Percentiles rank a stretch among this genome's conserved stretches.
These are phyloP conservation scores for Erinaceus europaeus DNA, from an alignment of 2,113 vertebrate species.

Conservation along the genomic window DNA sequence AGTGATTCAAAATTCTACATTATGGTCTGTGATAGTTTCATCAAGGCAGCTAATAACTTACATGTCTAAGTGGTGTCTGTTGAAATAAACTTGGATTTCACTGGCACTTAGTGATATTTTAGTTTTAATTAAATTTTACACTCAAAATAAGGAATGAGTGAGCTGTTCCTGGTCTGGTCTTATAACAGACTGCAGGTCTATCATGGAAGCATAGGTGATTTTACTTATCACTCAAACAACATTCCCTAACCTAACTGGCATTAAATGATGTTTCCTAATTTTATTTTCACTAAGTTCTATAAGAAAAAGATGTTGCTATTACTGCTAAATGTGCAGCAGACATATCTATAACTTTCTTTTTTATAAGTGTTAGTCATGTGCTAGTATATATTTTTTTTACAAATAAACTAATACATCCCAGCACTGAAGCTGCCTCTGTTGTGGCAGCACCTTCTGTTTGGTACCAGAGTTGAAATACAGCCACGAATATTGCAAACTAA, in stretches of 20 bases:
- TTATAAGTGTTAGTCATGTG: slow-evolving; percentile 36
- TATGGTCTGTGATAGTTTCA: neutral
- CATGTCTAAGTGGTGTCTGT: slow-evolving; percentile 29
- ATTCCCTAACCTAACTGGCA: neutral
- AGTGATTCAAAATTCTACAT: slow-evolving; percentile 11
- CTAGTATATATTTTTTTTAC: slow-evolving; percentile 13
- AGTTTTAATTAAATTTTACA: slow-evolving; percentile 73
- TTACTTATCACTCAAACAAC: neutral
- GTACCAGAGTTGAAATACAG: too few species aligned
- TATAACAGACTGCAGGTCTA: neutral
- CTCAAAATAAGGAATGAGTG: slow-evolving; percentile 55
- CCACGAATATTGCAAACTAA: too few species aligned
- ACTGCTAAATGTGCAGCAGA: slow-evolving; percentile 13
- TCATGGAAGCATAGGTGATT: neutral
- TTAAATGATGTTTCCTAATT: slow-evolving; percentile 25
- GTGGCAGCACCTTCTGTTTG: too few species aligned
- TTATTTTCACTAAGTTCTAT: slow-evolving; percentile 37
- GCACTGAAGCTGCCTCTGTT: too few species aligned
- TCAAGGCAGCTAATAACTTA: slow-evolving; percentile 51
- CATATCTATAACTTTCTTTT: neutral
- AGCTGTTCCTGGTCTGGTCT: slow-evolving; percentile 8
- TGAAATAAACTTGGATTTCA: slow-evolving; percentile 55
- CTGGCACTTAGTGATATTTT: slow-evolving; percentile 59
- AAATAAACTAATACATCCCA: neutral
- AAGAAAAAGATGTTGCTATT: neutral